Base-by-base conservation (phyloP, 2,888 invertebrate genomes). In the Crepidodera aurea region DNA sequence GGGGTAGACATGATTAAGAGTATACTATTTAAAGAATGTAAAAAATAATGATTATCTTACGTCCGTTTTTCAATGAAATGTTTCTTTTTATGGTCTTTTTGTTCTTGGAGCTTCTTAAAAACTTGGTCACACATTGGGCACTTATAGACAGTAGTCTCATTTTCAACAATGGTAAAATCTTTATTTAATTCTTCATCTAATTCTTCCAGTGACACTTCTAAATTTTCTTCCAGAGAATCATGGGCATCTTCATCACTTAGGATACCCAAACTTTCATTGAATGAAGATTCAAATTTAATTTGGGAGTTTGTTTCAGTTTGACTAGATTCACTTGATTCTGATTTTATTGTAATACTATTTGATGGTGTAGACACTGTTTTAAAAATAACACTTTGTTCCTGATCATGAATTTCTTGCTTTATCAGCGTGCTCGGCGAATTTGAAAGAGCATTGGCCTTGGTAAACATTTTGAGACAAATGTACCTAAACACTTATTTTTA, bases 11-110 rank as follows among this genome's bases (percentile, higher is more conserved):
- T n/a, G n/a, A n/a, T n/a, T n/a, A n/a, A n/a, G n/a, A n/a, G n/a
- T n/a, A n/a, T n/a, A n/a, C n/a, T n/a, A n/a, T n/a, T n/a, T n/a
- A n/a, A n/a, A n/a, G n/a, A n/a, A n/a, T n/a, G n/a, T n/a, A n/a
- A n/a, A 32, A 18, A 8, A 15, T 18, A 13, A 18, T 19, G 8
- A 15, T 2, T 16, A 34, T 12, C 42, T 55, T 51, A 68, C 68
- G 70, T 69, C 51, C 75, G 56, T 64, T 71, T 76, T 46, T 74
- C 71, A 53, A 75, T 63, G 16, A 69, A 74, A 66, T 77, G 77
- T 22, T 70, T 68, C 34, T 70, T 73, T 34, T 66, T 66, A 44
- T 75, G 75, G 5, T 62, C 57, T 44, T 70, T 71, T 51, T 71
- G 73, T 42, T 73, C 73, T 18, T 54, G 51, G 50, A 69, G 75